Percentiles rank a stretch among this genome's conserved stretches.
These are phyloP conservation scores for Lepidonotus clava DNA, from an alignment of 2,888 invertebrate species.

Conservation along the genomic window DNA sequence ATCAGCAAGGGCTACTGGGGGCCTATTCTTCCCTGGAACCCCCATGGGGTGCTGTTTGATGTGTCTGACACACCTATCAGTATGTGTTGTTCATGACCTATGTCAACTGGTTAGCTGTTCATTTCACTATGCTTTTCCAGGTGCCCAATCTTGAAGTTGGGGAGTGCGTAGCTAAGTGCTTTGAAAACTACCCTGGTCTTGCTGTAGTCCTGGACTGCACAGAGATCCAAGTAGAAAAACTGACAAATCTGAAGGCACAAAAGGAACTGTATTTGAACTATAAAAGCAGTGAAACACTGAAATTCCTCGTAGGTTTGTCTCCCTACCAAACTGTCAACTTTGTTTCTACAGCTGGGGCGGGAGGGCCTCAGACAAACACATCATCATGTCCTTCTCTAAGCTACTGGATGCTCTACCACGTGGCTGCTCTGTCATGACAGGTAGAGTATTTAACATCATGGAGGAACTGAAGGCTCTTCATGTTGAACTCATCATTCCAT, in stretches of 20 bases:
- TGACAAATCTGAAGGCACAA: slow-evolving; percentile 54
- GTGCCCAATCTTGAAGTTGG: neutral
- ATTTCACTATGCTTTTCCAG: neutral
- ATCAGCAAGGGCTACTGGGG: no score
- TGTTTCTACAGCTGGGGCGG: slow-evolving; percentile 59
- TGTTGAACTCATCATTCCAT: slow-evolving; percentile 59
- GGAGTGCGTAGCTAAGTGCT: neutral
- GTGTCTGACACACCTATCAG: neutral
- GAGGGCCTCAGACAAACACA: slow-evolving; percentile 59
- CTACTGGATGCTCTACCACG: slow-evolving; percentile 49
- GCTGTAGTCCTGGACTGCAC: slow-evolving; percentile 56
- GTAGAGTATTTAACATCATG: slow-evolving; percentile 57
- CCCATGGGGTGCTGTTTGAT: no score
- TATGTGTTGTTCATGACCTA: neutral
- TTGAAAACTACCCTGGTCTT: neutral
- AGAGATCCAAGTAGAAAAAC: slow-evolving; percentile 58
- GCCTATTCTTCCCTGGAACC: no score
- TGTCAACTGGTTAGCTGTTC: neutral
- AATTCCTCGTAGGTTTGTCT: slow-evolving; percentile 59
- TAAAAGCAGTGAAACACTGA: slow-evolving; percentile 55
- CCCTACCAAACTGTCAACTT: slow-evolving; percentile 59
- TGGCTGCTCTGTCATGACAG: slow-evolving; percentile 58
- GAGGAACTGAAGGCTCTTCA: slow-evolving; percentile 55
- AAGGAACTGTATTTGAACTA: slow-evolving; percentile 61
- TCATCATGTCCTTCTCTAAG: slow-evolving; percentile 38